Evolutionary conservation across 2,113 vertebrate genomes (phyloP).

Genomic region (Calyptomena viridis): DNA sequence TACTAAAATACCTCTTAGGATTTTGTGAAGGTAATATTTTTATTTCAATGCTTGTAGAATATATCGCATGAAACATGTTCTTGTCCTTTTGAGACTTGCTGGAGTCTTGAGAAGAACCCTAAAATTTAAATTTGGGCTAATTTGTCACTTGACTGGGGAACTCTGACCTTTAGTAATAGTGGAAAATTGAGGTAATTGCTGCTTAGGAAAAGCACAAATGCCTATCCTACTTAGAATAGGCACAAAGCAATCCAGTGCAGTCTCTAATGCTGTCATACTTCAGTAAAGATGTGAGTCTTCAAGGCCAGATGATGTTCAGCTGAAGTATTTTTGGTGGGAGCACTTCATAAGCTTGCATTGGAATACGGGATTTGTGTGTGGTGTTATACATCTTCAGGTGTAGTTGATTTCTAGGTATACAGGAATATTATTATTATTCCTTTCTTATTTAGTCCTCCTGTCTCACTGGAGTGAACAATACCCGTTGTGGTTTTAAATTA

Average conservation of each 20-base stretch:
- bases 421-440: neutral
- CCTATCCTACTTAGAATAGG: neutral
- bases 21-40: neutral
- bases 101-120: neutral
- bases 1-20: neutral
- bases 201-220: neutral
- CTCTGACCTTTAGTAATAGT: neutral
- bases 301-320: neutral
- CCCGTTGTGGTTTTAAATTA: neutral
- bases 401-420: neutral
- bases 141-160: neutral
- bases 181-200: neutral
- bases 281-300: neutral
- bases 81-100: neutral
- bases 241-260: neutral
- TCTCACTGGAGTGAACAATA: neutral
- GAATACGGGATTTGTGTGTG: neutral
- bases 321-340: neutral
- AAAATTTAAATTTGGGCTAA: neutral
- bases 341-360: neutral
- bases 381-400: neutral
- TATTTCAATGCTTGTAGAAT: neutral
- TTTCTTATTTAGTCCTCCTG: neutral
- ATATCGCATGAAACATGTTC: neutral
- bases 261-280: neutral